phyloP scores from a whole-genome alignment of 2,888 invertebrate genomes.

The Netelia inedita region DNA sequence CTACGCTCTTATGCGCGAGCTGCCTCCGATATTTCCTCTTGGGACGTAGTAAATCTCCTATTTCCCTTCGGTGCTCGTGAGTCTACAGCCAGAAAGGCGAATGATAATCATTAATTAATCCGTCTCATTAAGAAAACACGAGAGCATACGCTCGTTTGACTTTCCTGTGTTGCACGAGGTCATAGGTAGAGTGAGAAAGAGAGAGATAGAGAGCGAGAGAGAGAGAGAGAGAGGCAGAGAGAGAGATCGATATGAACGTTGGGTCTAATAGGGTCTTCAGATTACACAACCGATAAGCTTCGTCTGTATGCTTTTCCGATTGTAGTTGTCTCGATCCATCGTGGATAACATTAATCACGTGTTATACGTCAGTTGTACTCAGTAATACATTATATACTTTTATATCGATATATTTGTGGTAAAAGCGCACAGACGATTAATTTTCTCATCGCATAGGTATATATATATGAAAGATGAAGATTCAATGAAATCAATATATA shows the following conservation, averaged over 20 bases:
- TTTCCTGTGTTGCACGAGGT: too few relatives aligned
- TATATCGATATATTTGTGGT: neutral
- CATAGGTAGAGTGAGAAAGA: too few relatives aligned
- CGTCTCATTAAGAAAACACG: constrained; percentile 29
- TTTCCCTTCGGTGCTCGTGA: neutral
- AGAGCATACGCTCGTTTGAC: neutral
- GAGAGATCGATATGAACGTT: constrained; percentile 31
- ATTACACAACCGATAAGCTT: constrained; percentile 52
- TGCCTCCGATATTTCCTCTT: neutral
- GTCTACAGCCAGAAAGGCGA: too few relatives aligned
- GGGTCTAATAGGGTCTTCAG: constrained; percentile 43
- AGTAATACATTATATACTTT: neutral
- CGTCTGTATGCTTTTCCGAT: constrained; percentile 8
- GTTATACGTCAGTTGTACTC: neutral
- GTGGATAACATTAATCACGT: constrained; percentile 50
- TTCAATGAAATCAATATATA: neutral
- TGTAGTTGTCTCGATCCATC: constrained; percentile 19
- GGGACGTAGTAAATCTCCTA: neutral
- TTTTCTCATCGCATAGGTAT: neutral
- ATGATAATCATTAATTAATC: constrained; percentile 43
- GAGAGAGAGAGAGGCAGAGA: too few relatives aligned
- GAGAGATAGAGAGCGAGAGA: too few relatives aligned
- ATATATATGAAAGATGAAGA: neutral
- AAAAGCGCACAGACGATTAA: neutral
- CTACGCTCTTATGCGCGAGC: too few relatives aligned